Percentiles rank a stretch among this genome's conserved stretches.
phyloP scores from a whole-genome alignment of 2,888 invertebrate genomes.

The Lasioglossum oenotherae region DNA sequence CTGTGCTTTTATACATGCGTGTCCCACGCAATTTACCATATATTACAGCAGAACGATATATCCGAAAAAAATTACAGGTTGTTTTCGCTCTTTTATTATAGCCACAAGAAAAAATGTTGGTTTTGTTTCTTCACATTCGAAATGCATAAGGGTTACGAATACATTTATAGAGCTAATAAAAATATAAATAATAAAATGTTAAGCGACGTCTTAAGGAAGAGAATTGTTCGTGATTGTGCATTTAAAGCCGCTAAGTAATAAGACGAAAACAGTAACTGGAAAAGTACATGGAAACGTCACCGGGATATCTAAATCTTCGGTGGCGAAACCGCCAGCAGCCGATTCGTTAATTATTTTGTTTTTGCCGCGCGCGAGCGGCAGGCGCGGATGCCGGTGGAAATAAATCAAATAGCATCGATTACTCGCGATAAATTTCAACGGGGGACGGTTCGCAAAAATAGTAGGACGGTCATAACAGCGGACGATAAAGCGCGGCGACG shows the following conservation, averaged over 20 bases:
- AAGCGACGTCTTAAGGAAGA: neutral
- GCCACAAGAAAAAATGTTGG: neutral
- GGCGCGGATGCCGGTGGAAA: neutral
- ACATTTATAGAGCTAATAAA: neutral
- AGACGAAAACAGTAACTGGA: neutral
- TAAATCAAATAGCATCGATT: slow-evolving; percentile 33
- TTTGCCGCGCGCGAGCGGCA: neutral
- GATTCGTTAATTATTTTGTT: slow-evolving; percentile 23
- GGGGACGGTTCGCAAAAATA: slow-evolving; percentile 19
- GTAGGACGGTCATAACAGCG: slow-evolving; percentile 23
- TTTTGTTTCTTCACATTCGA: too few relatives aligned
- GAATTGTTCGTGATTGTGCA: neutral
- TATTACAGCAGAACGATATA: neutral
- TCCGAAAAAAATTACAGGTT: neutral
- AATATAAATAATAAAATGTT: neutral
- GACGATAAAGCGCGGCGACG: slow-evolving; percentile 25
- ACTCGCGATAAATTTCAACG: slow-evolving; percentile 27
- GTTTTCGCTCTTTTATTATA: neutral
- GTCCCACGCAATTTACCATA: neutral
- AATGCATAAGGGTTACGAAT: neutral
- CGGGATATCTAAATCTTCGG: neutral
- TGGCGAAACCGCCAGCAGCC: neutral
- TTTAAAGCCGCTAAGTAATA: neutral
- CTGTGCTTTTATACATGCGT: neutral
- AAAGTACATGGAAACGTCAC: neutral